Base-by-base conservation (phyloP, 1,140 invertebrate genomes). In the Pogonus chalceus region DNA sequence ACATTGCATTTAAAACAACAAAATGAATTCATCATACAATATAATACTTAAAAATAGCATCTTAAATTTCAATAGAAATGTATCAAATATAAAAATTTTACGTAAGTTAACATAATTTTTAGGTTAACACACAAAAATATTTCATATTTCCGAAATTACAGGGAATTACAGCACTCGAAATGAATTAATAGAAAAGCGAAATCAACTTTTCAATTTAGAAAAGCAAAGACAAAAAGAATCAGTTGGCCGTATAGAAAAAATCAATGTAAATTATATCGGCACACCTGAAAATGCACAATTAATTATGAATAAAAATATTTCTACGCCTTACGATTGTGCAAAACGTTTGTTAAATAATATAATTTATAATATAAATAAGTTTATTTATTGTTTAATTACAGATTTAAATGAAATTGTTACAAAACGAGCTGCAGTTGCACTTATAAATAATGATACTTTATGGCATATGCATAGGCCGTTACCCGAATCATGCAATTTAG, bases 381-480 rank as follows among this genome's bases (percentile, higher is more conserved):
- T 22, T 21, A 0, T 55, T 56, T 31, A 43, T 52, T 52, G 37
- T 22, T 47, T 52, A 53, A 57, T 71, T 76, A 10, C 67, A 92
- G 81, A 93, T 89, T 58, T 84, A 72, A 74, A 73, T 23, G 87
- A 94, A 65, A 79, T 81, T 54, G 71, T 92, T 20, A 74, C 74
- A 14, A 79, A 87, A 37, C 70, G 79, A 22, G 83, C 86, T 49
- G 90, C 84, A 0, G 63, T 97, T 7, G 94, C 93, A 0, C 64
- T 89, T 20, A 75, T 97, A 0, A 82, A 98, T 70, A 83, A 80
- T 7, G 68, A 70, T 24, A 72, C 79, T 0, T 70, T 86, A 2
- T 98, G 93, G 93, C 93, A 98, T 65, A 92, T 98, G 85, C 88
- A 96, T 65, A 78, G 81, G 61, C 94, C 94, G 0, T 69, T 98